phyloP scores from a whole-genome alignment of 2,888 invertebrate genomes.

The Amiota mariae region DNA sequence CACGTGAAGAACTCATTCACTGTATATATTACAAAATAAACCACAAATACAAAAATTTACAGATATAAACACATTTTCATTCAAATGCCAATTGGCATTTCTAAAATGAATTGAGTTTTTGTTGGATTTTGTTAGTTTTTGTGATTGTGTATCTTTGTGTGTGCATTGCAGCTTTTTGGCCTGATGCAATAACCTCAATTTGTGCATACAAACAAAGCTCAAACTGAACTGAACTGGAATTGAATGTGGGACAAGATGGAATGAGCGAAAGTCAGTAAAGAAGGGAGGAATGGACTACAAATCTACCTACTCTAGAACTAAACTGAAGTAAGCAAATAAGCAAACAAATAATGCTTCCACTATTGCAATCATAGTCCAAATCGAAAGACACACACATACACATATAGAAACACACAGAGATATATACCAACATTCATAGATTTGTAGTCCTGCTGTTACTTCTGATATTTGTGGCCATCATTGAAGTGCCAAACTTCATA shows the following conservation, averaged over 20 bases:
- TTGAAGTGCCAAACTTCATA: too few relatives aligned
- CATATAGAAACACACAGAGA: background rate
- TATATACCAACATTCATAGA: background rate
- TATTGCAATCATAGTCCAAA: constrained; percentile 17
- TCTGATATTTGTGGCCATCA: too few relatives aligned
- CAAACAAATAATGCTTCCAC: constrained; percentile 16
- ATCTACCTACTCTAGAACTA: too few relatives aligned
- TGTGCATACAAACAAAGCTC: constrained; percentile 24
- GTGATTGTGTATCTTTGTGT: background rate
- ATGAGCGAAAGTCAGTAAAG: background rate
- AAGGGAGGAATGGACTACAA: background rate
- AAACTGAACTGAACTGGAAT: constrained; percentile 22
- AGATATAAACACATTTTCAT: background rate
- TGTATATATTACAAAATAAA: constrained; percentile 5
- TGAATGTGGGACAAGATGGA: background rate
- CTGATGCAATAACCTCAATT: constrained; percentile 33
- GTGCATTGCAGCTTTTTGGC: constrained; percentile 21
- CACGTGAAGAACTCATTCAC: too few relatives aligned
- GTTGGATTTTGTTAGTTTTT: too few relatives aligned
- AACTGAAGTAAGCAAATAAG: constrained; percentile 11
- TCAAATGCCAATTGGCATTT: too few relatives aligned
- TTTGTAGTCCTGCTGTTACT: too few relatives aligned
- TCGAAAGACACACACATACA: background rate
- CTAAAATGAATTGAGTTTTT: too few relatives aligned
- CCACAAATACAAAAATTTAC: background rate